Evolutionary conservation across 2,797 vertebrate genomes (phyloP).

Genomic region (Acipenser transmontanus): DNA sequence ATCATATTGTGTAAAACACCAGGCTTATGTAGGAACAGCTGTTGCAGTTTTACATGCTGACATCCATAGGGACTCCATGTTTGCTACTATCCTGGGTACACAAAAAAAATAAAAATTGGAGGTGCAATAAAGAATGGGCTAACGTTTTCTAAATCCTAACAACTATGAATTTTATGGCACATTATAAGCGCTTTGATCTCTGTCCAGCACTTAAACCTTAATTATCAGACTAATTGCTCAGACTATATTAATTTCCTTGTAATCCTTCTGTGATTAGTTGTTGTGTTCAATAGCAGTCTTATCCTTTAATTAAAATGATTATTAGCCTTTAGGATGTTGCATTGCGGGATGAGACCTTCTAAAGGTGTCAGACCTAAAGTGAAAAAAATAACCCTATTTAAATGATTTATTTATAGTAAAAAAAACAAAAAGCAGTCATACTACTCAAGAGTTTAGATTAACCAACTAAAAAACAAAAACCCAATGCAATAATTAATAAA

Average conservation of each 20-base stretch:
- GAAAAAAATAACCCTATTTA: too few relatives aligned
- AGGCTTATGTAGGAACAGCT: conserved; percentile 89
- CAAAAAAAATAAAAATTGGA: conserved; percentile 43
- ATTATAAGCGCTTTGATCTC: conserved; percentile 87
- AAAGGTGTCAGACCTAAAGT: conserved; percentile 52
- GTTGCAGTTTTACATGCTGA: conserved; percentile 74
- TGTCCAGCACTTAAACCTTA: conserved; percentile 91
- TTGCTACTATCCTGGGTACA: conserved; percentile 81
- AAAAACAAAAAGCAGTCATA: too few relatives aligned
- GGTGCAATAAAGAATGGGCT: conserved; percentile 77
- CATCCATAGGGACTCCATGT: conserved; percentile 80
- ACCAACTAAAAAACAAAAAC: too few relatives aligned
- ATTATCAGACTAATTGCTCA: conserved; percentile 88
- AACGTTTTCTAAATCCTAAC: conserved; percentile 76
- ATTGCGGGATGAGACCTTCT: conserved; percentile 69
- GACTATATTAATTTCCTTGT: conserved; percentile 86
- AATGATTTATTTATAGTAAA: too few relatives aligned
- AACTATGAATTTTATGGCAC: conserved; percentile 93
- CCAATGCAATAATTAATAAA: too few relatives aligned
- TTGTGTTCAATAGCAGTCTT: conserved; percentile 85
- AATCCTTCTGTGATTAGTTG: conserved; percentile 93
- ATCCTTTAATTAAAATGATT: conserved; percentile 97
- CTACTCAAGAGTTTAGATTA: too few relatives aligned
- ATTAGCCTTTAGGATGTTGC: conserved; percentile 86
- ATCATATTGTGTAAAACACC: conserved; percentile 93